Conservation (phyloP, 2,113 vertebrate genomes). For the Atractosteus spatula region DNA sequence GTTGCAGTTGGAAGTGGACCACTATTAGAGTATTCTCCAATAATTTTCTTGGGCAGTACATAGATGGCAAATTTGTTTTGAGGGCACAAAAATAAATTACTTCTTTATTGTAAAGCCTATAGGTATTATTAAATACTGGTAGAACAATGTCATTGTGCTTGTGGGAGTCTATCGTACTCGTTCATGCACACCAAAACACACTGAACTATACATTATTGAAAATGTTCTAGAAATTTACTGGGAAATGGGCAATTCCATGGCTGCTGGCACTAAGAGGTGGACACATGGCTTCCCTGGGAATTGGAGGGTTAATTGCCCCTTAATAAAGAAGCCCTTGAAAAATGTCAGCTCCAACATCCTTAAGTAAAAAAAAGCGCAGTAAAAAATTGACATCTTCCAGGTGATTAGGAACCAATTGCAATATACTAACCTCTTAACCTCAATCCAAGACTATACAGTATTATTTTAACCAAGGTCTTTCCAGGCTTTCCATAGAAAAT, state of each 20-base stretch:
- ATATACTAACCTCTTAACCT: constrained; percentile 50
- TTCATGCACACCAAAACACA: too few relatives aligned
- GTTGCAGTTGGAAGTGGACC: too few relatives aligned
- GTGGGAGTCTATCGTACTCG: too few relatives aligned
- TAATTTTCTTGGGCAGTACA: too few relatives aligned
- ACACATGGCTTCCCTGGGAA: neutral
- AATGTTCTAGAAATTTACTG: neutral
- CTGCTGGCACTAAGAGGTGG: neutral
- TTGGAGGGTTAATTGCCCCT: constrained; percentile 11
- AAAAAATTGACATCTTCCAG: neutral
- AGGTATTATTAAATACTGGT: too few relatives aligned
- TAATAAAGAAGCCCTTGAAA: constrained; percentile 9
- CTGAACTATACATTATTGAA: too few relatives aligned
- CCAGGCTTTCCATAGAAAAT: constrained; percentile 29
- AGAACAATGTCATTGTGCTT: too few relatives aligned
- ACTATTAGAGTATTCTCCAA: too few relatives aligned
- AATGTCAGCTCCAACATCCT: constrained; percentile 13
- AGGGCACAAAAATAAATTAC: too few relatives aligned
- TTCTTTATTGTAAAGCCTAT: too few relatives aligned
- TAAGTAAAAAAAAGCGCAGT: constrained; percentile 30
- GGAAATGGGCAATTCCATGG: neutral
- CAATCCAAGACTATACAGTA: constrained; percentile 44
- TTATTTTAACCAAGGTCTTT: constrained; percentile 37
- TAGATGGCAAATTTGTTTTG: too few relatives aligned
- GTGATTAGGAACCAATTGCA: constrained; percentile 37